These are phyloP conservation scores for Corythaixoides concolor DNA, from an alignment of 2,113 vertebrate species.

Conservation along the genomic window DNA sequence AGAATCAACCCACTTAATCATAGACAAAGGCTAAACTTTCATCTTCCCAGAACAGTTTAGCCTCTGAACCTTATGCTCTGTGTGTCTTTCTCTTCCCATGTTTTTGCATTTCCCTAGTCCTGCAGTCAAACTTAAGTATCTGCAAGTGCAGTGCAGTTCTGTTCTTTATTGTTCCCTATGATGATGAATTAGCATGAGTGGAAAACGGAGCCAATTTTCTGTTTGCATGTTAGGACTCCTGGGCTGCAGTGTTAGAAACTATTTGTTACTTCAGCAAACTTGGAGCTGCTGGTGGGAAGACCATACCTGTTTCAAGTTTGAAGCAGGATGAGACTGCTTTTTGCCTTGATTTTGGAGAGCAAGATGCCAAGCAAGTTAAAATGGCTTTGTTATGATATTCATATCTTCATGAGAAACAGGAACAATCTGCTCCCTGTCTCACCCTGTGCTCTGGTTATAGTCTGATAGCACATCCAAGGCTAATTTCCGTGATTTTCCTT, in stretches of 20 bases:
- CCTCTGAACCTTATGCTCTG: neutral
- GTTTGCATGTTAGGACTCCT: neutral
- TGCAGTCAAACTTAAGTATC: neutral
- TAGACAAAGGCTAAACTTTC: conserved; percentile 7
- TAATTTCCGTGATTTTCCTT: neutral
- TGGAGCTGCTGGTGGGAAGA: neutral
- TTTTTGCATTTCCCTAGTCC: neutral
- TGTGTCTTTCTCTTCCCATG: neutral
- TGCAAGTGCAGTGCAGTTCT: neutral
- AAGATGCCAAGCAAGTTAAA: neutral
- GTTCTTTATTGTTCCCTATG: neutral
- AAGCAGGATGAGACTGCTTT: neutral
- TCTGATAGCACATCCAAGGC: neutral
- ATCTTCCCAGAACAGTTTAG: conserved; percentile 2
- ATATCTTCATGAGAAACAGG: neutral
- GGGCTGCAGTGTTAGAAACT: neutral
- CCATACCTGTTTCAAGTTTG: neutral
- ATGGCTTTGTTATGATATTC: neutral
- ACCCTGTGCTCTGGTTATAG: neutral
- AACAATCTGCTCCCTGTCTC: neutral
- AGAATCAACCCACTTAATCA: conserved; percentile 34
- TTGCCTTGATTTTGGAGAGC: neutral
- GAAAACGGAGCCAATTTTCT: neutral
- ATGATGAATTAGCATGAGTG: neutral
- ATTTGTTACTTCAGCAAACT: neutral